Evolutionary conservation across 2,888 invertebrate genomes (phyloP), one percentile per base, ranked within the genome.

Genomic region (Aspidiotus rigidus): DNA sequence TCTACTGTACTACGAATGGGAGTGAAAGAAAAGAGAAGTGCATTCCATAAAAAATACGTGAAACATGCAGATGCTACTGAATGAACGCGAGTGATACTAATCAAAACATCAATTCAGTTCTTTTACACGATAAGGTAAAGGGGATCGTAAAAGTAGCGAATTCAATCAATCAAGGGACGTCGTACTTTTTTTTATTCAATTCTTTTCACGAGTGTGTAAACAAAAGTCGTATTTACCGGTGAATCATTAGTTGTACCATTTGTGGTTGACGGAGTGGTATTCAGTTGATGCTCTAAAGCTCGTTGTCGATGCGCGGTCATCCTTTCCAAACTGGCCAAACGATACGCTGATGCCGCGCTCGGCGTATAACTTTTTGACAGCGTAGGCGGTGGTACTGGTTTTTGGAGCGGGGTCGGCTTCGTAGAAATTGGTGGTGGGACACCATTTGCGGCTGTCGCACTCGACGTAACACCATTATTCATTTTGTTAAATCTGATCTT

Each of bases 351-450:
- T 86, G 74, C 87, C 74, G 84, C 85, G 62, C 87, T 87, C 74
- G 88, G 85, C 75, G 88, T 87, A 77, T 89, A 89, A 77, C 88
- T 89, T 54, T 89, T 89, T 75, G 89, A 79, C 64, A 88, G 88
- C 67, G 89, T 89, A 71, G 89, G 89, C 74, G 88, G 89, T 74
- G 86, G 75, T 71, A 72, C 73, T 60, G 73, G 73, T 69, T 73
- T 73, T 57, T 69, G 69, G 77, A 89, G 88, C 78, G 88, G 88
- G 53, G 89, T 89, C 74, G 89, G 79, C 62, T 88, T 88, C 67
- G 89, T 88, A 71, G 88, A 88, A 74, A 85, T 74, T 70, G 71
- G 72, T 53, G 72, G 72, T 62, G 72, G 72, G 40, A 70, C 70
- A 57, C 72, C 72, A 64, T 69, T 72, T 16, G 70, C 67, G 60